Evolutionary conservation across 2,797 vertebrate genomes (phyloP).

Genomic region (Bovichtus variegatus): DNA sequence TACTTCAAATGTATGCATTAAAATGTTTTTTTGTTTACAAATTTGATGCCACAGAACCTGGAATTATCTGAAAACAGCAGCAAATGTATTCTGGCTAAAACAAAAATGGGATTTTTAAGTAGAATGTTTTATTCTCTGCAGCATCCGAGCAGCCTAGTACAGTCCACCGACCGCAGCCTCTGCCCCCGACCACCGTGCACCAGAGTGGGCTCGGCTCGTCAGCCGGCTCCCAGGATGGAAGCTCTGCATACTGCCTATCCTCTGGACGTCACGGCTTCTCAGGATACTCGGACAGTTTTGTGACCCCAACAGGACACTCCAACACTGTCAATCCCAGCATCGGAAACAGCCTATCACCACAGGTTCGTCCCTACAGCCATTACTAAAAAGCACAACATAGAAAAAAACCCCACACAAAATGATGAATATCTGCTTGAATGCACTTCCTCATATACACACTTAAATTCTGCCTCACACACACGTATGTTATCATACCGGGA

Average conservation of each 20-base stretch:
- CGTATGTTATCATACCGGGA: neutral
- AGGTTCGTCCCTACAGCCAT: conserved; percentile 86
- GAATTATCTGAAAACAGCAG: neutral
- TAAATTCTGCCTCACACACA: neutral
- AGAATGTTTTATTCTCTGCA: conserved; percentile 36
- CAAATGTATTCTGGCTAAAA: neutral
- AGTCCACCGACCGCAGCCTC: conserved; percentile 96
- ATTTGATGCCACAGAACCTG: neutral
- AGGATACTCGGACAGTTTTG: conserved; percentile 98
- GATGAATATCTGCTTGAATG: neutral
- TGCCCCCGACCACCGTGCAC: conserved; percentile 97
- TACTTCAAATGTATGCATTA: neutral
- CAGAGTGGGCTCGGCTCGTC: conserved; percentile 89
- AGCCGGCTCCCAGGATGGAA: conserved; percentile 90
- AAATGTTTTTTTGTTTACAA: neutral
- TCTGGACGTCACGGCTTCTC: conserved; percentile 95
- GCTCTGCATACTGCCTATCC: conserved; percentile 93
- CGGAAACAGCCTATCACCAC: conserved; percentile 97
- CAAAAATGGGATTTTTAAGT: neutral
- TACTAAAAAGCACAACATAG: neutral
- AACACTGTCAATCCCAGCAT: conserved; percentile 94
- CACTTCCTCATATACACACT: neutral
- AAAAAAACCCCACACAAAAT: neutral
- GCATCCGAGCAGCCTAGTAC: conserved; percentile 88
- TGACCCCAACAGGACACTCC: conserved; percentile 90